phyloP scores from a whole-genome alignment of 2,113 vertebrate genomes.

The Stegostoma tigrinum region DNA sequence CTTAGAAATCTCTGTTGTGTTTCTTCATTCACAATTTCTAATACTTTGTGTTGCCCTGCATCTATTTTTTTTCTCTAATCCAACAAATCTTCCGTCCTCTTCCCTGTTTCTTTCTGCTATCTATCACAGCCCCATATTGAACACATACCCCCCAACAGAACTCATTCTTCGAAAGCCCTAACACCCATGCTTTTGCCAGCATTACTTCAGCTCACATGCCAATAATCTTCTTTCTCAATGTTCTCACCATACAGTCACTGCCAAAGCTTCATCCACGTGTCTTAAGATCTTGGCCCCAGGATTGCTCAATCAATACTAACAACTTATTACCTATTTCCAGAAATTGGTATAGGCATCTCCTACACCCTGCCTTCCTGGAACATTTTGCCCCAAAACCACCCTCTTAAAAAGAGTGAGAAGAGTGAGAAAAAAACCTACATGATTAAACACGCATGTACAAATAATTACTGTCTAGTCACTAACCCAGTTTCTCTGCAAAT shows the following conservation, averaged over 20 bases:
- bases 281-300: background rate
- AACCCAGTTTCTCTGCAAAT: background rate
- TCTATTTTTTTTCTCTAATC: background rate
- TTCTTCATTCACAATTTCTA: background rate
- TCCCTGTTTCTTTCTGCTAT: background rate
- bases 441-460: background rate
- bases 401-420: background rate
- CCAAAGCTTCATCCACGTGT: background rate
- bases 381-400: background rate
- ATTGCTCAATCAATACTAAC: background rate
- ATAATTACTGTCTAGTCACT: background rate
- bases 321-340: background rate
- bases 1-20: background rate
- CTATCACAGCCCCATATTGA: background rate
- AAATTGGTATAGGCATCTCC: background rate
- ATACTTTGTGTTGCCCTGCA: background rate
- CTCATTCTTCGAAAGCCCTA: background rate
- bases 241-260: background rate
- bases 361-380: background rate
- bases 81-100: background rate
- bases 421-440: background rate
- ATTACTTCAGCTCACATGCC: background rate
- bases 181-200: background rate
- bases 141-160: background rate
- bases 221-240: background rate